These are phyloP conservation scores for Dicycla oo DNA, from an alignment of 2,888 invertebrate genomes.

Conservation along the genomic window DNA sequence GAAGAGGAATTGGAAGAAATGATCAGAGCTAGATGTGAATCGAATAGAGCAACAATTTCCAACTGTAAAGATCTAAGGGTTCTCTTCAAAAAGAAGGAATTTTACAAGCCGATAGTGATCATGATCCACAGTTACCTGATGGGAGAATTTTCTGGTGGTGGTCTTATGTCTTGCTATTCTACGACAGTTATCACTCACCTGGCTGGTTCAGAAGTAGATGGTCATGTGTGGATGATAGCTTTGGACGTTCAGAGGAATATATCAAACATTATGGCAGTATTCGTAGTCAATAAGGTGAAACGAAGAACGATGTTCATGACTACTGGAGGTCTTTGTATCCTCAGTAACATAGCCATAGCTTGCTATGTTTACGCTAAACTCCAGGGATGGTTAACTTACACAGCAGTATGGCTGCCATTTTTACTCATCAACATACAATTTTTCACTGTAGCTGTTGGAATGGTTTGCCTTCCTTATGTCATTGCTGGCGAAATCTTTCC, in stretches of 20 bases:
- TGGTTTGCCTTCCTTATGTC: conserved; percentile 91
- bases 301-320: conserved; percentile 90
- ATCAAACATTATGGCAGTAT: conserved; percentile 89
- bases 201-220: conserved; percentile 89
- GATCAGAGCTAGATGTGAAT: conserved; percentile 73
- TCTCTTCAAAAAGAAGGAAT: conserved; percentile 80
- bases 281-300: conserved; percentile 88
- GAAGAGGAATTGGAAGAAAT: conserved; percentile 81
- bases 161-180: conserved; percentile 91
- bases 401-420: conserved; percentile 80
- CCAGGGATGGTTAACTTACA: conserved; percentile 66
- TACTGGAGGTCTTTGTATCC: conserved; percentile 88
- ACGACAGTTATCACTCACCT: conserved; percentile 89
- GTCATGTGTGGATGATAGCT: conserved; percentile 91
- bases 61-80: conserved; percentile 52
- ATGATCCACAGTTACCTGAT: conserved; percentile 90
- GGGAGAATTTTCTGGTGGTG: conserved; percentile 91
- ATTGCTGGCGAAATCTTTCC: conserved; percentile 93
- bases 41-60: conserved; percentile 53
- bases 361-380: conserved; percentile 75
- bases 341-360: conserved; percentile 87
- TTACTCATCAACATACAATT: conserved; percentile 87
- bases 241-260: conserved; percentile 90
- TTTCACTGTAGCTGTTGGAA: conserved; percentile 88
- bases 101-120: conserved; percentile 89